Percentiles rank a stretch among this genome's conserved stretches.
Evolutionary conservation across 37 sponge, comb jelly and placozoan species (phyloP).

Genomic region (Hormiphora californensis): DNA sequence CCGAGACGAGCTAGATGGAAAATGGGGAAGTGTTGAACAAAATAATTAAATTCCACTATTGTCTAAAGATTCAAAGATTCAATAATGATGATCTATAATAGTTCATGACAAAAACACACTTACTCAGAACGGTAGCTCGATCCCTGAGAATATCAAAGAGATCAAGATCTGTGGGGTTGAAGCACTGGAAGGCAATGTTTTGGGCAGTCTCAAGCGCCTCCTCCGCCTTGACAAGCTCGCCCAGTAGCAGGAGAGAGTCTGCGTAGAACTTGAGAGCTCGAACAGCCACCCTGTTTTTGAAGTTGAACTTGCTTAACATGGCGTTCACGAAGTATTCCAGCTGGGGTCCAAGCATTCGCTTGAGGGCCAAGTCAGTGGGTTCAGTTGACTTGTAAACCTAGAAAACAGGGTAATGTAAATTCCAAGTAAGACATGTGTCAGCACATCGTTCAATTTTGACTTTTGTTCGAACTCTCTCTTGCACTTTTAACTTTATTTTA

Average conservation of each 20-base stretch:
- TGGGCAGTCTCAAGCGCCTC: slow-evolving; percentile 44
- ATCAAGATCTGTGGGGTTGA: slow-evolving; percentile 50
- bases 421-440: not conserved
- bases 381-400: slow-evolving; percentile 12
- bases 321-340: slow-evolving; percentile 49
- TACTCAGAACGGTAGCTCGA: slow-evolving; percentile 26
- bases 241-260: slow-evolving; percentile 26
- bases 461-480: no score
- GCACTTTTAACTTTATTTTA: no score
- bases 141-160: slow-evolving; percentile 44
- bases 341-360: slow-evolving; percentile 39
- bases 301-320: slow-evolving; percentile 55
- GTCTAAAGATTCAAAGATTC: not conserved
- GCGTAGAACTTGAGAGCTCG: slow-evolving; percentile 51
- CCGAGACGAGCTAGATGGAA: not conserved
- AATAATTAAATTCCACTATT: not conserved
- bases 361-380: slow-evolving; percentile 18
- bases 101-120: not conserved
- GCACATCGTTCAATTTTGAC: not conserved
- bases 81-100: not conserved
- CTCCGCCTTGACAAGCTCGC: slow-evolving; percentile 48
- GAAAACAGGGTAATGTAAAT: not conserved
- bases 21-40: not conserved
- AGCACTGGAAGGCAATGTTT: slow-evolving; percentile 54
- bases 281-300: slow-evolving; percentile 47